phyloP scores from a whole-genome alignment of 2,113 vertebrate genomes.

The Apodemus speciosus region DNA sequence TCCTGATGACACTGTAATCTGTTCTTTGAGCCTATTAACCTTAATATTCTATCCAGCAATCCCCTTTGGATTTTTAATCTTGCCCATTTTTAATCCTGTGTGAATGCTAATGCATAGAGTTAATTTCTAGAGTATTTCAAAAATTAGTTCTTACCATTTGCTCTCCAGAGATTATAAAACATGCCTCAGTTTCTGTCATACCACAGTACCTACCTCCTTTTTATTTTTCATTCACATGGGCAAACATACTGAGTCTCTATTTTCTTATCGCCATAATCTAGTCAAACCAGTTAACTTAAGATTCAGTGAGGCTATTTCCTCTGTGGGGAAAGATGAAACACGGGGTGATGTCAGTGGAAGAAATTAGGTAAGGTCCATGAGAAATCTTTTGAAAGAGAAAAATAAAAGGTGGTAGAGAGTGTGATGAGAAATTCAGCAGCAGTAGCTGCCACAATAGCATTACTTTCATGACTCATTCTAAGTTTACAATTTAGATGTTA shows the following conservation, averaged over 20 bases:
- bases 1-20: background rate
- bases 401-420: background rate
- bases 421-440: background rate
- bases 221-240: background rate
- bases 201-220: background rate
- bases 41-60: background rate
- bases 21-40: background rate
- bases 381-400: background rate
- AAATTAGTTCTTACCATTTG: background rate
- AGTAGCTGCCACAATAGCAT: background rate
- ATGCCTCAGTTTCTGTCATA: background rate
- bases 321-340: background rate
- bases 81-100: accelerated
- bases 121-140: background rate
- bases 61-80: background rate
- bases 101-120: background rate
- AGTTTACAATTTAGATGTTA: background rate
- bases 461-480: background rate
- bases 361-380: background rate
- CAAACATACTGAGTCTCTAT: background rate
- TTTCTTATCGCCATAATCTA: constrained; percentile 16
- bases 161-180: background rate
- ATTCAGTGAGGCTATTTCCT: background rate
- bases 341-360: background rate
- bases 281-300: background rate